These are phyloP conservation scores for Bombus huntii DNA, from an alignment of 1,140 invertebrate genomes.

Conservation along the genomic window DNA sequence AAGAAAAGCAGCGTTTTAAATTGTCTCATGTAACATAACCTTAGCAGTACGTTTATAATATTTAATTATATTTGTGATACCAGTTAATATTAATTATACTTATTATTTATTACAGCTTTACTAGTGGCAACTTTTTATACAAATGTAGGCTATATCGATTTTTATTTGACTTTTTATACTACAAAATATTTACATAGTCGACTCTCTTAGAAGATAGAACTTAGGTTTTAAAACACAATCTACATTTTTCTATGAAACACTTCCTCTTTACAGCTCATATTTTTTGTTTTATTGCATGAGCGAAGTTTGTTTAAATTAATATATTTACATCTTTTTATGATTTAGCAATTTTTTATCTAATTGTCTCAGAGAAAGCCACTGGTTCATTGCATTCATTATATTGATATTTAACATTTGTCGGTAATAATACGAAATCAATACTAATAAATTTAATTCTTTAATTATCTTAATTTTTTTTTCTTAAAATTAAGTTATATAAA, in stretches of 20 bases:
- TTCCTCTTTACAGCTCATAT: not conserved
- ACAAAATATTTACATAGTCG: not conserved
- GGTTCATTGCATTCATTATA: not conserved
- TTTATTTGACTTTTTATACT: not conserved
- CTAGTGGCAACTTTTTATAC: not conserved
- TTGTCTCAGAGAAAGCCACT: not conserved
- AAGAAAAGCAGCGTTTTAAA: not conserved
- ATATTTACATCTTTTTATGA: not conserved
- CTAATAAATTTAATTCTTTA: not conserved
- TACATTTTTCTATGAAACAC: not conserved
- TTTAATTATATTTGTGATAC: not conserved
- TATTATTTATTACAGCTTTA: not conserved
- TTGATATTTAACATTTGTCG: not conserved
- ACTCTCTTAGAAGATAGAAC: not conserved
- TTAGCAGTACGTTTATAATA: not conserved
- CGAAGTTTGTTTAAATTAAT: not conserved
- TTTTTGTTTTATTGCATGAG: not conserved
- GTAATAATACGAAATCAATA: not conserved
- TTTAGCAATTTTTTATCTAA: not conserved
- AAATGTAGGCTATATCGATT: not conserved
- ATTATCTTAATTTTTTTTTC: not conserved
- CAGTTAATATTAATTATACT: not conserved
- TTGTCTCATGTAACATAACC: conserved; percentile 1
- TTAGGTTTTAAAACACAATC: not conserved
- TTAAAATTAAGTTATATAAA: not conserved